Evolutionary conservation across 2,113 vertebrate species (phyloP), one percentile per base, ranked within the genome.

Genomic region (Herpetotheres cachinnans): DNA sequence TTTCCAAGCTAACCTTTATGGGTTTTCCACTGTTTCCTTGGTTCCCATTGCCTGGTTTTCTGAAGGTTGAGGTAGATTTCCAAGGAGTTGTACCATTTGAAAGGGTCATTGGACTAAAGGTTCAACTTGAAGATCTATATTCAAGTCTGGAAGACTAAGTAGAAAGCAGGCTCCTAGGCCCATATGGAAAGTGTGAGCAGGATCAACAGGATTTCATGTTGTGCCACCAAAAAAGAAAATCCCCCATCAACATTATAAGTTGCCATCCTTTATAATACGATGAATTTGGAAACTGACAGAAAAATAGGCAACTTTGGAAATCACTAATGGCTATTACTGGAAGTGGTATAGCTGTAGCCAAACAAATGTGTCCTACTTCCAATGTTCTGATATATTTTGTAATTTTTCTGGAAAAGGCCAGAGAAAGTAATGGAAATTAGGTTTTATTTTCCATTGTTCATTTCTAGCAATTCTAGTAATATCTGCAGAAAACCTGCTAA

Each of bases 391-490:
- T 72, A 11, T 65, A 80, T 73, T 88, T 85, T 92, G 78, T 61
- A 36, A 76, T 79, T 82, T 87, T 80, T 82, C 66, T 95, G 82
- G 58, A 92, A 94, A 47, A 94, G 56, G 24, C 0, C 7, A 79
- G 58, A 91, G 34, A 91, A 92, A 50, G 58, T 55, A 72, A 76
- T 55, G 40, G n/a, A 94, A 94, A 87, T 79, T 40, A 61, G 7
- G 24, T 42, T 91, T 74, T 82, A n/a, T 79, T 87, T 91, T 82
- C 74, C 63, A 49, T 94, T 95, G 58, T 91, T 96, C 38, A 6
- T 78, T 91, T 86, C 88, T 82, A 77, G 42, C 46, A 52, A 47
- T 86, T 91, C 72, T 72, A 69, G 65, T 69, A 65, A 47, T 79
- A 89, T 54, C 69, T 87, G 66, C 56, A 87, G 77, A 84, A 91